These are phyloP conservation scores for Himalopsyche anomala DNA, from an alignment of 2,888 invertebrate genomes.

Conservation along the genomic window DNA sequence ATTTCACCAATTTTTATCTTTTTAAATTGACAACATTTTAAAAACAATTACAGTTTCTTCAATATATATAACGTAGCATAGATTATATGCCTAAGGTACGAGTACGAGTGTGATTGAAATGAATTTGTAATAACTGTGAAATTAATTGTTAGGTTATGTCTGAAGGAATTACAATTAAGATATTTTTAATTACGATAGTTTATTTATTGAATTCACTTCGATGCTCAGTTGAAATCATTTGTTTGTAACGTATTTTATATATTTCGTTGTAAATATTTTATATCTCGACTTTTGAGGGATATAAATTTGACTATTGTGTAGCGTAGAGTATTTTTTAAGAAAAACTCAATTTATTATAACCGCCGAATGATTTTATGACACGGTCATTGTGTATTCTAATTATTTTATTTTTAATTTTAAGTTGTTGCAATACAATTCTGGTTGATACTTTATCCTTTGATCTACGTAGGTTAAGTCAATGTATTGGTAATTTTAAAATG, in stretches of 20 bases:
- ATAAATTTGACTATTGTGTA: neutral
- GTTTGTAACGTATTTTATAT: neutral
- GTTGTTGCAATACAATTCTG: constrained; percentile 50
- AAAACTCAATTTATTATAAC: neutral
- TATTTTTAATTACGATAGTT: constrained; percentile 18
- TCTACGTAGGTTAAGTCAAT: constrained; percentile 48
- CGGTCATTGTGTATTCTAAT: constrained; percentile 28
- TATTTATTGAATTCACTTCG: neutral
- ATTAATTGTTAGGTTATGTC: neutral
- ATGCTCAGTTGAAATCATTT: constrained; percentile 26
- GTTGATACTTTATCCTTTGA: constrained; percentile 51
- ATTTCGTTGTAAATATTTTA: constrained; percentile 7
- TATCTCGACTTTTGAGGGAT: neutral
- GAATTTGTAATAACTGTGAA: constrained; percentile 29
- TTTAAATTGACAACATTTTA: constrained; percentile 8
- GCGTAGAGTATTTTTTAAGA: neutral
- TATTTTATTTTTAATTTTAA: constrained; percentile 51
- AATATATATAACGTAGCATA: neutral
- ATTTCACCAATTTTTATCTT: constrained; percentile 38
- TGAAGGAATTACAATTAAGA: constrained; percentile 4
- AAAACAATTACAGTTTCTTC: neutral
- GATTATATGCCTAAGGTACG: constrained; percentile 11
- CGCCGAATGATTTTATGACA: neutral
- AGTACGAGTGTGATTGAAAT: constrained; percentile 12
- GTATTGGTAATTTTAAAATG: constrained; percentile 51